phyloP scores from a whole-genome alignment of 1,140 invertebrate genomes.

The Trichoplusia ni region DNA sequence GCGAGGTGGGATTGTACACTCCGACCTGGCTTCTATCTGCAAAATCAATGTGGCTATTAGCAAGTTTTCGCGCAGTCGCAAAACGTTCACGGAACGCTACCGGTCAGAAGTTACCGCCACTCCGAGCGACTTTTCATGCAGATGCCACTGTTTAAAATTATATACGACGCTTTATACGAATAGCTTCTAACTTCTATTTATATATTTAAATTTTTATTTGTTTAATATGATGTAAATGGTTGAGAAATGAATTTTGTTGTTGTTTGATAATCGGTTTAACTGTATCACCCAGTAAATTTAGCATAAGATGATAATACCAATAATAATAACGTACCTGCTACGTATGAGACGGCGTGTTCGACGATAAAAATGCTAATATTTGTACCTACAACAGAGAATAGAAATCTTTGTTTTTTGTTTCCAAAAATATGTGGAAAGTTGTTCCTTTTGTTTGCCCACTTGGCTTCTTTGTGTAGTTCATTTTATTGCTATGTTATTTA shows the following conservation, averaged over 20 bases:
- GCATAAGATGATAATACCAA: constrained; percentile 21
- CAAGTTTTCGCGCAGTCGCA: constrained; percentile 80
- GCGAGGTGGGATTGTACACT: constrained; percentile 67
- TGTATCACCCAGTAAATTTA: constrained; percentile 16
- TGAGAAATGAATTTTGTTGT: background rate
- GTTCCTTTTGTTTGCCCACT: background rate
- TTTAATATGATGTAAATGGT: background rate
- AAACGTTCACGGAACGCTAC: constrained; percentile 61
- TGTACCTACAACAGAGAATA: constrained; percentile 11
- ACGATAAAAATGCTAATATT: constrained; percentile 37
- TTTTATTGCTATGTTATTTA: background rate
- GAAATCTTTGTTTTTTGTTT: constrained; percentile 9
- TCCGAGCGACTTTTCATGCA: constrained; percentile 42
- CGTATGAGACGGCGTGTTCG: constrained; percentile 15
- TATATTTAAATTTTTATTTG: background rate
- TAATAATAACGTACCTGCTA: constrained; percentile 31
- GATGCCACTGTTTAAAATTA: constrained; percentile 36
- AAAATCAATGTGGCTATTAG: constrained; percentile 82
- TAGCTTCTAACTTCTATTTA: background rate
- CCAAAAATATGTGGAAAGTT: constrained; percentile 18
- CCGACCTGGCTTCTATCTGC: constrained; percentile 79
- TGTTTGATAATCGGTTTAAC: background rate
- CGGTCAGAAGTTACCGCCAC: constrained; percentile 55
- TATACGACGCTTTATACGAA: background rate
- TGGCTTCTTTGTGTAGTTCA: background rate